A percentile compares a stretch with the other conserved stretches of the same genome.
Conservation (phyloP, 2,797 vertebrate genomes). For the Gallirallus australis region DNA sequence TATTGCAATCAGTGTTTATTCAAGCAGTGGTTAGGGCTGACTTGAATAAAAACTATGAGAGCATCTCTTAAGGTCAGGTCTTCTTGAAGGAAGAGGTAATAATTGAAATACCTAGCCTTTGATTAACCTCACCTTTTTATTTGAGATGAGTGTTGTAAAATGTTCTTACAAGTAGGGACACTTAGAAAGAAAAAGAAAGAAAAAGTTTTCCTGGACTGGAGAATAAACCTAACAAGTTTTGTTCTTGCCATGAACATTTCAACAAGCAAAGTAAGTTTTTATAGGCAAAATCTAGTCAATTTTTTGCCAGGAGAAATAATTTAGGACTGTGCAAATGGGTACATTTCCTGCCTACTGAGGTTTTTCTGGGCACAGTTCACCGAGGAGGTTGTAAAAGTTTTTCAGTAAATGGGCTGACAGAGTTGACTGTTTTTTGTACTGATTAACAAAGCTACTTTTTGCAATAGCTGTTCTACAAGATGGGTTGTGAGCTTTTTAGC, state of each 20-base stretch:
- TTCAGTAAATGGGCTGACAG: background rate
- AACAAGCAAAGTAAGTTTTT: background rate
- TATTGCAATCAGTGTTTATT: background rate
- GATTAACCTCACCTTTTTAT: background rate
- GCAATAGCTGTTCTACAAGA: background rate
- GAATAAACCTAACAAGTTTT: background rate
- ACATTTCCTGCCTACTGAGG: slow-evolving; percentile 10
- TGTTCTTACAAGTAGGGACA: background rate
- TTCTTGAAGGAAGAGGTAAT: background rate
- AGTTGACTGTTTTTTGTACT: background rate
- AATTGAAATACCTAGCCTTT: background rate
- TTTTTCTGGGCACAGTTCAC: slow-evolving; percentile 26
- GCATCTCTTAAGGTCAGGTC: background rate
- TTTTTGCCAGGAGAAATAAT: slow-evolving; percentile 40
- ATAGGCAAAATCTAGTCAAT: background rate
- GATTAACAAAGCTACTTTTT: background rate
- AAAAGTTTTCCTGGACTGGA: background rate
- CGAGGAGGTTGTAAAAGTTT: background rate
- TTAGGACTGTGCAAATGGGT: background rate
- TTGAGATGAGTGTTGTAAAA: background rate
- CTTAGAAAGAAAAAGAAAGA: background rate
- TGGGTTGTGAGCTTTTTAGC: background rate
- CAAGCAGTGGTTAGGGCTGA: background rate
- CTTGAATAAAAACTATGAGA: background rate
- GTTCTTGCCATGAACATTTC: background rate